Evolutionary conservation across 2,113 vertebrate genomes (phyloP).

Genomic region (Dicrurus megarhynchus): DNA sequence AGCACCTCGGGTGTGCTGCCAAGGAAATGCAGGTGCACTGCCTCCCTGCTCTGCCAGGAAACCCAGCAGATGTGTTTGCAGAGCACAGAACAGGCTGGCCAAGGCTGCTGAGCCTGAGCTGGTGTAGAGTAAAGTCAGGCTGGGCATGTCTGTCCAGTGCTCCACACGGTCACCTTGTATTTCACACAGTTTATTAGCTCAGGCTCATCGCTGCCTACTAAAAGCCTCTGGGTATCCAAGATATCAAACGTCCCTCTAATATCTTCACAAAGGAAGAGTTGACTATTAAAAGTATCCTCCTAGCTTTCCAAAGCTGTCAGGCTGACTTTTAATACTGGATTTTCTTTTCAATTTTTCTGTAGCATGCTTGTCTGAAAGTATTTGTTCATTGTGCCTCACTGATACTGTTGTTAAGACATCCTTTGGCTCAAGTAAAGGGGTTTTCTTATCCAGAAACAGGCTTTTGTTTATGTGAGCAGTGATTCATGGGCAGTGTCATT

Average conservation of each 20-base stretch:
- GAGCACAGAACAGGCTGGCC: neutral
- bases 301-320: neutral
- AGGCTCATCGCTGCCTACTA: neutral
- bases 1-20: neutral
- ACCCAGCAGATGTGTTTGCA: neutral
- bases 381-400: neutral
- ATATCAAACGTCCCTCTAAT: neutral
- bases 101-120: neutral
- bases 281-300: neutral
- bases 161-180: no score
- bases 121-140: neutral
- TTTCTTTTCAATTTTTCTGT: neutral
- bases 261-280: neutral
- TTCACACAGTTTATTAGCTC: neutral
- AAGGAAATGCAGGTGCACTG: neutral
- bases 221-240: neutral
- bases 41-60: neutral
- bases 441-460: neutral
- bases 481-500: slow-evolving; percentile 11
- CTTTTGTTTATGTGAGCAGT: neutral
- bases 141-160: neutral
- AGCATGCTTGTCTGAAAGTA: neutral
- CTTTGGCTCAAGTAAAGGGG: neutral
- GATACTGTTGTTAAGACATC: neutral
- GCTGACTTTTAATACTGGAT: neutral